A percentile compares a stretch with the other conserved stretches of the same genome.
Conservation (phyloP, 92 coral and sea anemone species). For the Metridium senile region DNA sequence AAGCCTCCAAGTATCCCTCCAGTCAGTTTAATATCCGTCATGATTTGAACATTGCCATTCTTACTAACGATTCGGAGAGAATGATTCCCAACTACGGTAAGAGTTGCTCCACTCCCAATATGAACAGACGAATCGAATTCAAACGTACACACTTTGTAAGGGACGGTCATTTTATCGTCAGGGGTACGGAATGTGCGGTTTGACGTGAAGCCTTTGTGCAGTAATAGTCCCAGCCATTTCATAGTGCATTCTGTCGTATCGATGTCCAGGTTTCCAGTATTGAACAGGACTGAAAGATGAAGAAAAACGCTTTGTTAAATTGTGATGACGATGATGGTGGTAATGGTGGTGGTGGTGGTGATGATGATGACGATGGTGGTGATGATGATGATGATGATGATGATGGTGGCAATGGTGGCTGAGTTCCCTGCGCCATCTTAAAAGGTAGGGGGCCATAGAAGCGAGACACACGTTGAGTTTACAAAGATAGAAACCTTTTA, state of each 20-base stretch:
- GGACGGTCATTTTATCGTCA: background rate
- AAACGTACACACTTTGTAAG: slow-evolving; percentile 59
- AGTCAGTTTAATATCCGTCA: slow-evolving; percentile 38
- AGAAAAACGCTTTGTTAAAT: background rate
- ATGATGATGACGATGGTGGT: background rate
- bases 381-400: background rate
- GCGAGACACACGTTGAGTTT: too few species aligned
- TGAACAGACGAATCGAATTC: slow-evolving; percentile 45
- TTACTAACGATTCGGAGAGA: slow-evolving; percentile 54
- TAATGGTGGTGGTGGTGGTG: background rate
- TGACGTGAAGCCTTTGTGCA: slow-evolving; percentile 20
- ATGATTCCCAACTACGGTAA: slow-evolving; percentile 41
- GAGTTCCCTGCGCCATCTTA: too few species aligned
- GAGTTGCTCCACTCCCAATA: slow-evolving; percentile 39
- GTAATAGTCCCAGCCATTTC: slow-evolving; percentile 33
- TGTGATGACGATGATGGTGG: background rate
- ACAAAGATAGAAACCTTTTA: too few species aligned
- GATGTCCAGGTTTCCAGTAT: slow-evolving; percentile 31
- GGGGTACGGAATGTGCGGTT: slow-evolving; percentile 15
- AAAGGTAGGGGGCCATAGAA: too few species aligned
- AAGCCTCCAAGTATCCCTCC: slow-evolving; percentile 28
- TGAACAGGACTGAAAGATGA: slow-evolving; percentile 45
- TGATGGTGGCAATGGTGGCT: background rate
- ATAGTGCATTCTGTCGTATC: slow-evolving; percentile 61
- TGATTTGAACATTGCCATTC: slow-evolving; percentile 59